Conservation (phyloP, 1,140 invertebrate species). For the Coptotermes formosanus region DNA sequence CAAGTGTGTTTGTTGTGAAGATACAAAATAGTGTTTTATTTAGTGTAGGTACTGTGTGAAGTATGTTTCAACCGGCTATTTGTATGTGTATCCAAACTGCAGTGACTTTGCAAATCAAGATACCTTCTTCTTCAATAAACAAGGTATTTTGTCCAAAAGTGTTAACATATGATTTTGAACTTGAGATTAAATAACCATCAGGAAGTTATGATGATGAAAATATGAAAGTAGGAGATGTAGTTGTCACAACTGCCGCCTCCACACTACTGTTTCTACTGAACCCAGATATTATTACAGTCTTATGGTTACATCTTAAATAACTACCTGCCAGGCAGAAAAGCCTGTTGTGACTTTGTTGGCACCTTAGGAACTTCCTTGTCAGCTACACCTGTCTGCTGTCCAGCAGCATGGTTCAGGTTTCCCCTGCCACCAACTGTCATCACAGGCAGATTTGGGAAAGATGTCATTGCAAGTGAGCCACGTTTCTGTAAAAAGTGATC, state of each 20-base stretch:
- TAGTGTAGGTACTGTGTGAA: not conserved
- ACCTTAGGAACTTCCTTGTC: too few relatives aligned
- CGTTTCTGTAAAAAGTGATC: slow-evolving; percentile 38
- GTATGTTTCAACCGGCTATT: not conserved
- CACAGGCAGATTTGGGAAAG: slow-evolving; percentile 28
- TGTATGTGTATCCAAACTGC: too few relatives aligned
- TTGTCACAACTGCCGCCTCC: not conserved
- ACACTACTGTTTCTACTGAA: not conserved
- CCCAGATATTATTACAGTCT: not conserved
- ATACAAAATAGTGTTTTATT: not conserved
- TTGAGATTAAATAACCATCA: too few relatives aligned
- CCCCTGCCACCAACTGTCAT: slow-evolving; percentile 26
- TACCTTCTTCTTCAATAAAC: too few relatives aligned
- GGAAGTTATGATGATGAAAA: too few relatives aligned
- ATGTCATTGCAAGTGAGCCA: slow-evolving; percentile 42
- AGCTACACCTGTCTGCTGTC: not conserved
- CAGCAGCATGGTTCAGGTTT: slow-evolving; percentile 23
- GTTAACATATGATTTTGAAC: too few relatives aligned
- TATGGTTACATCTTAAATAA: not conserved
- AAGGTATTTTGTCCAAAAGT: too few relatives aligned
- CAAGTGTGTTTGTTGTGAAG: not conserved
- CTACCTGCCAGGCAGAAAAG: not conserved
- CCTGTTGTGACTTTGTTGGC: not conserved
- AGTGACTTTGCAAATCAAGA: too few relatives aligned
- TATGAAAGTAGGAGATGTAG: too few relatives aligned